These are phyloP conservation scores for Glaucomys volans DNA, from an alignment of 2,113 vertebrate genomes.

Conservation along the genomic window DNA sequence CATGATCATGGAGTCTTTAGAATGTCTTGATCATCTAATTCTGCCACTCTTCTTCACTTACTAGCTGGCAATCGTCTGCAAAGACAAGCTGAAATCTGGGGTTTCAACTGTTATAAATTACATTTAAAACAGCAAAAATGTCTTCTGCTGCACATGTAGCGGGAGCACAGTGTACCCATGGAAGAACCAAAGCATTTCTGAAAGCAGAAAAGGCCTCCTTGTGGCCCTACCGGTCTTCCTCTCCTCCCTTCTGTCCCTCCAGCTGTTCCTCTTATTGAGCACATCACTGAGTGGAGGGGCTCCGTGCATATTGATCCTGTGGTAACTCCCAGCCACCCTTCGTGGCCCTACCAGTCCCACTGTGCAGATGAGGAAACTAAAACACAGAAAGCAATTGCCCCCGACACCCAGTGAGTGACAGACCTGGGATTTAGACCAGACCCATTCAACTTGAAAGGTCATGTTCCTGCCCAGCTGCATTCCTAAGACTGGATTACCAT, in stretches of 20 bases:
- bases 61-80: background rate
- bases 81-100: background rate
- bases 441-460: background rate
- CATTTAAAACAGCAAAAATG: background rate
- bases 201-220: background rate
- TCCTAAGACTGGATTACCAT: background rate
- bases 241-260: background rate
- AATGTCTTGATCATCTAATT: background rate
- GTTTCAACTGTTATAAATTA: background rate
- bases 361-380: background rate
- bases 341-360: background rate
- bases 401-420: background rate
- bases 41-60: background rate
- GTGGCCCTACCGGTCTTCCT: background rate
- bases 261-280: background rate
- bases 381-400: background rate
- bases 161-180: rapidly evolving
- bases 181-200: background rate
- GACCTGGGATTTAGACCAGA: background rate
- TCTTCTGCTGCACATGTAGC: background rate
- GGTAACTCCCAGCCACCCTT: background rate
- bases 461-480: background rate
- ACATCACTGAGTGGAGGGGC: background rate
- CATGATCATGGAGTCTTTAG: background rate
- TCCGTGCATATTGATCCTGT: background rate